Conservation (phyloP, 2,797 vertebrate species). For the Rhodeus uyekii region DNA sequence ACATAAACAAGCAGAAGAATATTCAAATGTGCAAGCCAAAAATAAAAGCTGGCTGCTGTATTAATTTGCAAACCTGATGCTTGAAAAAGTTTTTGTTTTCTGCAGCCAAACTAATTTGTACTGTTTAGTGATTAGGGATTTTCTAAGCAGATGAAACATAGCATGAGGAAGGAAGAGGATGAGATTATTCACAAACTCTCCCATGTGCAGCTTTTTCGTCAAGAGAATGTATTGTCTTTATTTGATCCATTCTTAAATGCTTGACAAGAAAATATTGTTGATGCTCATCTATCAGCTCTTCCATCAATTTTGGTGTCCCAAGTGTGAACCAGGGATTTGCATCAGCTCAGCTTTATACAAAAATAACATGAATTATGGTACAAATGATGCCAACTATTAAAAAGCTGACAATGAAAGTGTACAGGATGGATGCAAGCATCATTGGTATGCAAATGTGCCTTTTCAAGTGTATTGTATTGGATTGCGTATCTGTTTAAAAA, state of each 20-base stretch:
- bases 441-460: constrained; percentile 24
- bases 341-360: not conserved
- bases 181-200: not conserved
- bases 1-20: constrained; percentile 10
- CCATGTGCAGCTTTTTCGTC: not conserved
- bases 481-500: constrained; percentile 17
- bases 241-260: not conserved
- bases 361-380: not conserved
- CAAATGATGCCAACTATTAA: not conserved
- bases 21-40: not conserved
- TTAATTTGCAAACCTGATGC: not conserved
- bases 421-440: not conserved
- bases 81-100: not conserved
- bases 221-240: not conserved
- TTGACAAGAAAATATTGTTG: not conserved
- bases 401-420: not conserved
- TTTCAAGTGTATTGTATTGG: constrained; percentile 1
- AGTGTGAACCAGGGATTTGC: not conserved
- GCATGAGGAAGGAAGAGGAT: not conserved
- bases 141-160: not conserved
- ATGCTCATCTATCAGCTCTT: not conserved
- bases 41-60: not conserved
- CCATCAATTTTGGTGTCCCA: not conserved
- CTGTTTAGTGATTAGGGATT: not conserved
- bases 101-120: not conserved